Base-by-base conservation (phyloP, 1,140 invertebrate genomes). In the Pantala flavescens region DNA sequence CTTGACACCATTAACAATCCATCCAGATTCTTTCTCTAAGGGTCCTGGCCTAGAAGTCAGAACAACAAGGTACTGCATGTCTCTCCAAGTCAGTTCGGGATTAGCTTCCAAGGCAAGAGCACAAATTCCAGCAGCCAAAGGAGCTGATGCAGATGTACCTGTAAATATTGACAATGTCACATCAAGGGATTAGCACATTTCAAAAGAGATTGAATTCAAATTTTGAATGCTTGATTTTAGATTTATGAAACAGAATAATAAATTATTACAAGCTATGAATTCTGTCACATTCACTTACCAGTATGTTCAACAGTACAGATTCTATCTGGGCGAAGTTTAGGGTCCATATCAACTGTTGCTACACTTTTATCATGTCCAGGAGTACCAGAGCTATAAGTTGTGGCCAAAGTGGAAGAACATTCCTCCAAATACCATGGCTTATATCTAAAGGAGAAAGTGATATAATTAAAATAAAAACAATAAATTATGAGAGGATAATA, bases 371-470 rank as follows among this genome's bases (percentile, higher is more conserved):
- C 98, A 82, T 90, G 94, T 73, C 94, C 94, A 0, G 93, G 93
- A 21, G 95, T 96, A 0, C 97, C 97, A 23, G 94, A 97, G 79
- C 94, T 97, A 82, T 98, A 99, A 0, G 97, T 99, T 3, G 95
- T 94, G 0, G 96, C 96, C 75, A 99, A 83, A 5, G 96, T 98
- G 7, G 96, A 98, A 1, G 96, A 95, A 80, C 97, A 99, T 82
- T 98, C 94, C 84, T 98, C 97, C 73, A 98, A 86, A 82, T 99
- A 99, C 97, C 98, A 99, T 0, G 98, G 98, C 80, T 95, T 94
- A 78, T 90, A 93, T 21, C 88, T 89, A 80, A 73, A 74, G n/a
- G 70, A 28, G 43, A 72, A 55, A 21, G 11, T 72, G 0, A 24
- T 3, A 55, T 76, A 71, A 76, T 21, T 43, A 49, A 71, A 10